These are phyloP conservation scores for human (Homo sapiens) DNA, from an alignment of 2,113 vertebrate species.

Conservation along the genomic window GRCh38 chr1:149729501-149730000, in stretches of 20 bases:
- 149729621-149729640: background rate
- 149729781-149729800: background rate
- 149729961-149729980: background rate
- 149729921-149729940: background rate
- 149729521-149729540: conserved; percentile 86
- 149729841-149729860: background rate
- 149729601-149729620: conserved; percentile 86
- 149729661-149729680: background rate
- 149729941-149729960: background rate
- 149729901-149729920: background rate
- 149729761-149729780: background rate
- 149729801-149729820: background rate
- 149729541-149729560: conserved; percentile 86
- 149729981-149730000: background rate
- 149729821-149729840: background rate
- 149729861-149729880: background rate
- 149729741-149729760: background rate
- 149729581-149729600: conserved; percentile 92
- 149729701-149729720: background rate
- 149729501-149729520: conserved; percentile 87
- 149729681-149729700: background rate
- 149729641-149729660: background rate
- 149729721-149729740: background rate
- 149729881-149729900: background rate
- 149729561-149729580: conserved; percentile 91